Base-by-base conservation (phyloP, 2,888 invertebrate species). In the Ophonus ardosiacus region DNA sequence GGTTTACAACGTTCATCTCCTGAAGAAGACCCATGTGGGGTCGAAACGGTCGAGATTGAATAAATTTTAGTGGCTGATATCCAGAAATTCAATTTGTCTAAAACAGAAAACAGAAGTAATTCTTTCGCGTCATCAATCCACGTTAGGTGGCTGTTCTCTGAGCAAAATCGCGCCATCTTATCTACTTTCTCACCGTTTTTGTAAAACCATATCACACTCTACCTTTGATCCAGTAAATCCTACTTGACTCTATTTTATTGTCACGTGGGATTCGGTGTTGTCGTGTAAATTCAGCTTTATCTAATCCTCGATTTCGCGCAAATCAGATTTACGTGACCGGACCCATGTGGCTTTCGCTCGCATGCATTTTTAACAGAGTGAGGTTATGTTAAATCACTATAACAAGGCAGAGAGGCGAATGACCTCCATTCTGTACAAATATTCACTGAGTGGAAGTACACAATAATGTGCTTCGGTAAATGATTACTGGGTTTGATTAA, bases 211-310 rank as follows among this genome's bases (percentile, higher is more conserved):
- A 81, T 81, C 81, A 81, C 81, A 65, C 56, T 38, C 31, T 81
- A 65, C 65, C 65, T 81, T 43, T 81, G 81, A 81, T 65, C 81
- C 81, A 8, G 43, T 65, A 81, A 81, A 81, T 81, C 81, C 81
- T 65, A 8, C 81, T 63, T 81, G 51, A 81, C 81, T 21, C 65
- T 81, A 65, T 81, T 81, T 81, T 81, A 81, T 65, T 81, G 81
- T 81, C 81, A 65, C 43, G 40, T 40, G 65, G 65, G 63, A 65
- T 40, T 57, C 81, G 15, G 40, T 24, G 51, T 43, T 81, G 81
- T 51, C 63, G 81, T 81, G 81, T 81, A 63, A 81, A 81, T 65
- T 81, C 81, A 65, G 81, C 81, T 81, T 81, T 81, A 81, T 21
- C 63, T 81, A 81, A 81, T 81, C 81, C 65, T 40, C 18, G 43